Conservation (phyloP, 1,140 invertebrate genomes). For the Lerema accius region DNA sequence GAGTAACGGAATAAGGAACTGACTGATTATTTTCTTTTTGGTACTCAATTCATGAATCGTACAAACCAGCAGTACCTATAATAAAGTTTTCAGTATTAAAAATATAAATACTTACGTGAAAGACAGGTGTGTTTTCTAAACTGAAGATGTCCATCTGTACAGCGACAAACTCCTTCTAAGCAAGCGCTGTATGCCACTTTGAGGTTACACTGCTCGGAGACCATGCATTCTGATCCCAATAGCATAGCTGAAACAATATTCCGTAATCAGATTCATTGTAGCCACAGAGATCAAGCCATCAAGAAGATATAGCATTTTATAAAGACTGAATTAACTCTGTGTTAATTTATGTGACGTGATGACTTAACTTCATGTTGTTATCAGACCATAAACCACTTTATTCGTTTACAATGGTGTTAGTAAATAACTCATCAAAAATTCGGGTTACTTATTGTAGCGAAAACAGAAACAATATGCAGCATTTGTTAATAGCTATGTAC, state of each 20-base stretch:
- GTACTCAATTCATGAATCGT: too few species aligned
- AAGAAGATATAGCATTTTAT: conserved; percentile 37
- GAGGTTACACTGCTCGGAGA: conserved; percentile 89
- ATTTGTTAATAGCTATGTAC: conserved; percentile 19
- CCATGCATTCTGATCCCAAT: conserved; percentile 88
- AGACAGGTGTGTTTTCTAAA: conserved; percentile 94
- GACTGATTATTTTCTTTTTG: too few species aligned
- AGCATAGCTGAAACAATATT: conserved; percentile 86
- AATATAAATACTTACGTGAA: conserved; percentile 94
- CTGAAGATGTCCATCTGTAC: conserved; percentile 91
- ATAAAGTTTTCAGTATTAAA: too few species aligned
- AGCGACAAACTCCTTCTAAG: conserved; percentile 88
- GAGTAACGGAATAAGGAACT: conserved; percentile 11
- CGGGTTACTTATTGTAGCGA: conserved; percentile 12
- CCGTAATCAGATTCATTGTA: too few species aligned
- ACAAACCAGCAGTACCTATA: too few species aligned
- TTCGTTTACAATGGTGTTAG: too few species aligned
- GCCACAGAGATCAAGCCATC: too few species aligned
- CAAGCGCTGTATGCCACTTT: conserved; percentile 91
- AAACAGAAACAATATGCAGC: conserved; percentile 5
- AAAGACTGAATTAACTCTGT: too few species aligned
- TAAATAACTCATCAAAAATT: too few species aligned
- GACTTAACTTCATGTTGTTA: too few species aligned
- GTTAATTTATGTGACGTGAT: too few species aligned
- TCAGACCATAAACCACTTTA: too few species aligned